Conservation (phyloP, 2,797 vertebrate species). For the Xenops minutus region DNA sequence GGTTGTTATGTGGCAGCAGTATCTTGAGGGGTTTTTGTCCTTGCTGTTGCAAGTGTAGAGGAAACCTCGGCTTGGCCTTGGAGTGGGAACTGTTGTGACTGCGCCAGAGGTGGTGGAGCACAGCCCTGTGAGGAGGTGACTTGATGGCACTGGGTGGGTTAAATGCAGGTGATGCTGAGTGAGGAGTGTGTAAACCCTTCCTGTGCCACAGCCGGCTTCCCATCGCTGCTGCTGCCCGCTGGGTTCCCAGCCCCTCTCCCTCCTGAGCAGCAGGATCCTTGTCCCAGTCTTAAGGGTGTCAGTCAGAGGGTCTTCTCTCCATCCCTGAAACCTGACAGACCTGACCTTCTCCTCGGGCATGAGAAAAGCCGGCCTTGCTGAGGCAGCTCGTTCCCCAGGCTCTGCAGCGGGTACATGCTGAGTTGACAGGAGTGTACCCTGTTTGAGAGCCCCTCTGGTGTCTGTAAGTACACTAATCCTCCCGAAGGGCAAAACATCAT, state of each 20-base stretch:
- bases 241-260: neutral
- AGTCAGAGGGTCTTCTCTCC: neutral
- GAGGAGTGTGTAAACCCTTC: neutral
- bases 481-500: neutral
- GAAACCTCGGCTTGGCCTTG: neutral
- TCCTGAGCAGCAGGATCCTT: neutral
- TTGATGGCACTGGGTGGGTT: accelerated
- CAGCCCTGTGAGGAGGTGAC: accelerated
- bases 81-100: neutral
- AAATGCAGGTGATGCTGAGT: neutral
- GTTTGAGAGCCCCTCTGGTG: neutral
- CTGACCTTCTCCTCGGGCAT: accelerated
- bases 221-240: accelerated
- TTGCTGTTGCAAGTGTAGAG: neutral
- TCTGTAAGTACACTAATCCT: neutral
- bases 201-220: neutral
- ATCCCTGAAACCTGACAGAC: neutral
- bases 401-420: neutral
- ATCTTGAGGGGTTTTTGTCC: neutral
- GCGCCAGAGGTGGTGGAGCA: accelerated
- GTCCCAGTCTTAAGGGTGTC: neutral
- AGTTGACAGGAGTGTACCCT: accelerated
- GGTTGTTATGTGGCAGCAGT: neutral
- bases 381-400: neutral
- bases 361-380: neutral